Evolutionary conservation across 1,140 invertebrate genomes (phyloP), one percentile per base, ranked within the genome.

Genomic region (Amyelois transitella): DNA sequence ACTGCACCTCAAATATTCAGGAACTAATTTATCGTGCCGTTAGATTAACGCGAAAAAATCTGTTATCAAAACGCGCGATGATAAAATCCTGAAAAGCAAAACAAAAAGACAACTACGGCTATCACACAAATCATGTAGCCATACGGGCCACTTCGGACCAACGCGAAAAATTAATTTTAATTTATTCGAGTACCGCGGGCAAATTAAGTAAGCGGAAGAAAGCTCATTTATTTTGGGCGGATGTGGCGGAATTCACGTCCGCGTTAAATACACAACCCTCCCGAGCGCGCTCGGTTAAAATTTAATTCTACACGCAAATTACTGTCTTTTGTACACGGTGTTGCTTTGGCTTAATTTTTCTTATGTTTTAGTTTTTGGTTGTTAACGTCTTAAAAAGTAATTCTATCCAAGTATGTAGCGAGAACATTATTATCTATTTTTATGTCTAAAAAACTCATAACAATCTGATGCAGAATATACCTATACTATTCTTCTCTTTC

Each of bases 161-260:
- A 55, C 73, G 69, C 65, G 64, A 77, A 84, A 81, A 83, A 84
- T 86, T 78, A 84, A 80, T 84, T 77, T 81, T 83, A 86, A 86
- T 84, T 75, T 75, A 85, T 87, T 69, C 69, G 61, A 55, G 55
- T 53, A 62, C 69, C 72, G 69, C 73, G 71, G 75, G 78, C 83
- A 80, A 84, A 87, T 87, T 85, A 87, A 85, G 79, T 85, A 81
- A 83, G 81, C 81, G 81, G 81, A 87, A 85, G 84, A 87, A 87
- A 84, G 76, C 76, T 82, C 81, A 84, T 87, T 82, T 82, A 87
- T 84, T 85, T 84, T 85, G 79, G 81, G 61, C 79, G 80, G 81
- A 85, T 81, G 79, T 74, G 78, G 79, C 70, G 74, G 77, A 83
- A 81, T 85, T 77, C 81, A 83, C 79, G 85, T 87, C 80, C 80